Evolutionary conservation across 2,888 invertebrate genomes (phyloP), one percentile per base, ranked within the genome.

Genomic region (Lingula anatina): DNA sequence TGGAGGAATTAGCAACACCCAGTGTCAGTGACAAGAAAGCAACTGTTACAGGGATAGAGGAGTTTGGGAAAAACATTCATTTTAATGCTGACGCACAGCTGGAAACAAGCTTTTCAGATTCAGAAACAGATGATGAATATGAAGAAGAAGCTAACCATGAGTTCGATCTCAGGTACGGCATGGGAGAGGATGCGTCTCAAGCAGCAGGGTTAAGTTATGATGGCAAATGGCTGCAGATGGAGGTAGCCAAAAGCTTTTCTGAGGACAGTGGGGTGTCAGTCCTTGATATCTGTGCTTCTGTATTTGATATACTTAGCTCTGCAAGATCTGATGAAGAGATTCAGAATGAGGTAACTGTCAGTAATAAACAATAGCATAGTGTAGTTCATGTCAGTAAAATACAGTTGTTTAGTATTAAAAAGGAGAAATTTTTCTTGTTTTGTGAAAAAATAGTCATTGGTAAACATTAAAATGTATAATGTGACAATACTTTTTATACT

Each of bases 271-370:
- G 66, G 15, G 51, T n/a, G n/a, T n/a, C 62, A 20, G 42, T 62
- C 4, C 61, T 59, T 18, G 71, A 70, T 44, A 55, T 74, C 38
- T 60, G 66, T n/a, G 53, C 65, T 3, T 66, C 68, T 23, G 58
- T 75, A 28, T 73, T 70, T 63, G 71, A 73, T 53, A 62, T 72
- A 21, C 59, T 75, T 27, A 61, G 61, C 23, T 70, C 73, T 1
- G 47, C 62, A 18, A 66, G 62, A 39, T 56, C 66, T 1, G 68
- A 74, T 50, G 63, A 67, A 24, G 69, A 68, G 42, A 57, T 74
- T 20, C 74, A 75, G 51, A 71, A 71, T 62, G 71, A 73, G 61
- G 73, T 73, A 46, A 59, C 63, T 39, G 21, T 26, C 23, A 18
- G 24, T 18, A 7, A 35, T 31, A 15, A 15, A 9, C 9, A 31